Base-by-base conservation (phyloP, 2,888 invertebrate genomes). In the Metacarcinus magister region DNA sequence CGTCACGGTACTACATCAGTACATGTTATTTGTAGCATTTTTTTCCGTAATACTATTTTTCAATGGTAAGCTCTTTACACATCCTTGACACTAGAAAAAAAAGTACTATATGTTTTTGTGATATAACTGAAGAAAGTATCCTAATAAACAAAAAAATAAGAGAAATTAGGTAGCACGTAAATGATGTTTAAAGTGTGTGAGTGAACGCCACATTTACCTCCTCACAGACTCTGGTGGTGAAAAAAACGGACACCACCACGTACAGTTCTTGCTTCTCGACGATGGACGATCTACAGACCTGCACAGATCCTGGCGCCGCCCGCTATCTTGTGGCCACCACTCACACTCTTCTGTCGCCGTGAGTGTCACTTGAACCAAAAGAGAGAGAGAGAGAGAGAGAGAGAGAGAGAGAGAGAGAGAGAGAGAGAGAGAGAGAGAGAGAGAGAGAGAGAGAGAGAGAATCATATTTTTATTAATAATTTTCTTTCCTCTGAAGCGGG, bases 381-480 rank as follows among this genome's bases (percentile, higher is more conserved):
- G 39, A 39, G 39, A 39, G 39, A 39, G 39, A 39, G 60, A 19
- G 4, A 67, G 60, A 67, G 23, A 67, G 19, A 16, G 23, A 13
- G 19, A 67, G 23, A 67, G 60, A 13, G 23, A 23, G 60, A 13
- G 60, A 67, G 60, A 13, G 89, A 89, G 89, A n/a, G 28, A 28
- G 89, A n/a, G 89, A 89, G 89, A n/a, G 89, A 89, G 32, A 89
- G 89, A 89, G 89, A 89, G 89, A 89, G 32, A 89, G 89, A 89
- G 89, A 89, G 82, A 82, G 82, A 82, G 82, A 89, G 82, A 82
- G 82, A 82, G 82, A 82, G 82, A 82, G 82, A 82, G 82, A 82
- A 23, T 28, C 8, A 23, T n/a, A 23, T n/a, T 16, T n/a, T 7
- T n/a, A 28, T 28, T 0, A 75, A 28, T 75, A 7, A 28, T 75